phyloP scores from a whole-genome alignment of 1,140 invertebrate species.

The Drosophila funebris region DNA sequence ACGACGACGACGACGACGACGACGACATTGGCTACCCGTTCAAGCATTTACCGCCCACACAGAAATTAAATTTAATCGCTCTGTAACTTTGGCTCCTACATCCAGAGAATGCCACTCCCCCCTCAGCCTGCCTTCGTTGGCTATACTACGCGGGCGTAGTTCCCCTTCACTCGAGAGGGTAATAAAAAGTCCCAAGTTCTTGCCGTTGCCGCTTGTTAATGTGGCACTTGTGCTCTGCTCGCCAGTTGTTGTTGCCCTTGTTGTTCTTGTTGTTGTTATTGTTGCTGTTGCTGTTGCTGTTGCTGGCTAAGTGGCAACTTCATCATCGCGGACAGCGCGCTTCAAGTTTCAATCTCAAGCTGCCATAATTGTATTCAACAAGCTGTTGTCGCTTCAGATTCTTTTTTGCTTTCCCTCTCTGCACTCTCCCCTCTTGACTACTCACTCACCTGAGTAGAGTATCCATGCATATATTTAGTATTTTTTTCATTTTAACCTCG shows the following conservation, averaged over 20 bases:
- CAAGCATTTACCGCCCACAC: conserved; percentile 46
- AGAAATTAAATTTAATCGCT: conserved; percentile 80
- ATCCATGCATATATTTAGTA: conserved; percentile 38
- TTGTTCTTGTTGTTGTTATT: conserved; percentile 28
- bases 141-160: neutral
- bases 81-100: conserved; percentile 53
- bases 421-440: neutral
- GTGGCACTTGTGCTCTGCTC: conserved; percentile 48
- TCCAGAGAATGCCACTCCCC: neutral
- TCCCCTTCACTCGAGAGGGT: conserved; percentile 46
- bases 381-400: conserved; percentile 73
- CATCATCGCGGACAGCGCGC: conserved; percentile 60
- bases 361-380: conserved; percentile 79
- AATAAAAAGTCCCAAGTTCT: conserved; percentile 73
- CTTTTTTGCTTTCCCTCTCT: neutral
- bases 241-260: conserved; percentile 15
- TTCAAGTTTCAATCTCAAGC: conserved; percentile 66
- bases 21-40: conserved; percentile 36
- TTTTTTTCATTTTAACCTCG: conserved; percentile 46
- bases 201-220: conserved; percentile 56
- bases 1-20: neutral
- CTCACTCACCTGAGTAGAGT: conserved; percentile 9
- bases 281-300: conserved; percentile 52
- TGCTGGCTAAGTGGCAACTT: conserved; percentile 75
- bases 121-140: too few relatives aligned